Conservation (phyloP, 2,888 invertebrate genomes). For the Marasmarcha lunaedactyla region DNA sequence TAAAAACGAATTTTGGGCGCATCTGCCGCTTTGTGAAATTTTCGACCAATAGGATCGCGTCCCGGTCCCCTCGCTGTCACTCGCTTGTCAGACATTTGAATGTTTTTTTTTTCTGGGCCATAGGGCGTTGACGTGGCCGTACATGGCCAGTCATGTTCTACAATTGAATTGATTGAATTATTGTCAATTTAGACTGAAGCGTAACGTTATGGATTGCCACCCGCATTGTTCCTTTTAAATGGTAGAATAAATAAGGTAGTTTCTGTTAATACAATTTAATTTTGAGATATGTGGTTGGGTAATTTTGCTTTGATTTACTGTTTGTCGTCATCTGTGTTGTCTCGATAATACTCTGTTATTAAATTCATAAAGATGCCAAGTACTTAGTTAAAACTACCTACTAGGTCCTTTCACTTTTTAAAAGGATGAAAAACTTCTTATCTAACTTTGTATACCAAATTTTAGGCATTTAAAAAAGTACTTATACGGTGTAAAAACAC, state of each 20-base stretch:
- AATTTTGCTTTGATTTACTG: too few relatives aligned
- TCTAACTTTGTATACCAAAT: too few relatives aligned
- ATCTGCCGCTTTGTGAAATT: constrained; percentile 66
- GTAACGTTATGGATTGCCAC: constrained; percentile 50
- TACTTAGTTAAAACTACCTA: too few relatives aligned
- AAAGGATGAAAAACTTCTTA: too few relatives aligned
- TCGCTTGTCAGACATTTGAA: constrained; percentile 49
- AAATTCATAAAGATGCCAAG: too few relatives aligned
- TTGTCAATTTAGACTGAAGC: constrained; percentile 40
- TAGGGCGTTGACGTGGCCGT: constrained; percentile 58
- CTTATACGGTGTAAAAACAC: too few relatives aligned
- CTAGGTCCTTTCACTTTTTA: too few relatives aligned
- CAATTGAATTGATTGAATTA: constrained; percentile 68
- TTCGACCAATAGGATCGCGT: constrained; percentile 48
- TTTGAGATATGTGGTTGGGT: too few relatives aligned
- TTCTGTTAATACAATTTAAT: neutral
- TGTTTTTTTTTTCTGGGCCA: constrained; percentile 39
- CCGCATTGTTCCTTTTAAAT: constrained; percentile 53
- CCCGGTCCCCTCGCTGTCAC: constrained; percentile 66
- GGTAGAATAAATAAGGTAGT: constrained; percentile 18
- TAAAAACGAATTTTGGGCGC: constrained; percentile 41
- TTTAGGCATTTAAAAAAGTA: too few relatives aligned
- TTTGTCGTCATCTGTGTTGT: too few relatives aligned
- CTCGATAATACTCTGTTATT: too few relatives aligned
- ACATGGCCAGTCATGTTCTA: constrained; percentile 54